Conservation (phyloP, 2,113 vertebrate genomes). For the Dromas ardeola region DNA sequence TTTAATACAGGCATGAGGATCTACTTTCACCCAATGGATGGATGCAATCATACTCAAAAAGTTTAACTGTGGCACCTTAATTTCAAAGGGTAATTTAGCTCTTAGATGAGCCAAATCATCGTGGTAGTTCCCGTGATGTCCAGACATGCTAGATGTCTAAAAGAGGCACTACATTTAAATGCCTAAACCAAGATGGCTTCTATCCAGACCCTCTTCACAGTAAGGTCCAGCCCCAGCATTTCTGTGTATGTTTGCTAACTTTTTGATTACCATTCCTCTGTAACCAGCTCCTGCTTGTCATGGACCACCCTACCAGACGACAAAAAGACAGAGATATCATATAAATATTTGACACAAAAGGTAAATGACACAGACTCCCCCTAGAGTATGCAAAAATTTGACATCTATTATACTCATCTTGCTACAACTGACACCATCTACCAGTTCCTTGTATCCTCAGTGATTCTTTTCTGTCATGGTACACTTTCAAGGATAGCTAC, state of each 20-base stretch:
- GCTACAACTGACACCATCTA: not conserved
- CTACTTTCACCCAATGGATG: not conserved
- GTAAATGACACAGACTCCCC: not conserved
- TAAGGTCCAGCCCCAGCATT: not conserved
- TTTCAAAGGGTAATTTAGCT: not conserved
- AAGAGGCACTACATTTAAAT: not conserved
- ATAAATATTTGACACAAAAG: not conserved
- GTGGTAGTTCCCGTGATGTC: not conserved
- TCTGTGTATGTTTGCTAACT: not conserved
- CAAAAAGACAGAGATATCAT: not conserved
- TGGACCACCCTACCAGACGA: not conserved
- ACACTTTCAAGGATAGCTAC: not conserved
- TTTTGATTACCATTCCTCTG: not conserved
- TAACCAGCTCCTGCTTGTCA: not conserved
- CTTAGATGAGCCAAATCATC: not conserved
- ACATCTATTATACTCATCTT: not conserved
- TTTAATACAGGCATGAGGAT: not conserved
- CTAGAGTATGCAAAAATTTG: not conserved
- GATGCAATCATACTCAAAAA: not conserved
- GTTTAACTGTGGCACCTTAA: not conserved
- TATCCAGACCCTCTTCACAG: not conserved
- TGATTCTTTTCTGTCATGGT: not conserved
- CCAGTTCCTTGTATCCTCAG: not conserved
- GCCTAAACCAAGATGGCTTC: not conserved
- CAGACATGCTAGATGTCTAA: not conserved